Conservation (phyloP, 1,140 invertebrate species). For the Marisa cornuarietis region DNA sequence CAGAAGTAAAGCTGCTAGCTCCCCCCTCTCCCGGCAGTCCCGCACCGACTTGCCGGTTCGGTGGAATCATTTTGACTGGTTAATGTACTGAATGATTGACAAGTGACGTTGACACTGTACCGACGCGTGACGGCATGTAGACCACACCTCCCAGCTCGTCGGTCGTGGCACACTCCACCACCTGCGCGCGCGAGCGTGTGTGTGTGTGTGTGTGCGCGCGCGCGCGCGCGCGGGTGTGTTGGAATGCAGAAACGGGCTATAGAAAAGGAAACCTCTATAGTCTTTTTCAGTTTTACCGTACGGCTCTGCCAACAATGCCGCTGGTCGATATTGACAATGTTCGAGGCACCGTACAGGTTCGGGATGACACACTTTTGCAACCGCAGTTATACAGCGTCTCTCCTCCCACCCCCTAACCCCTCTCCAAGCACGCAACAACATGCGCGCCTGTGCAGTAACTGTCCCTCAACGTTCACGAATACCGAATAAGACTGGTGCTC, state of each 20-base stretch:
- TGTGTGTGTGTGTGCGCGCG: not conserved
- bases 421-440: too few relatives aligned
- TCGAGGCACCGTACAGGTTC: too few relatives aligned
- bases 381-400: too few relatives aligned
- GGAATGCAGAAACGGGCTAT: constrained; percentile 1
- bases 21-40: not conserved
- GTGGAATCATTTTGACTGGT: constrained; percentile 1
- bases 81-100: not conserved
- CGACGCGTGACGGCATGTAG: not conserved
- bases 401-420: fast-evolving
- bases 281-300: not conserved
- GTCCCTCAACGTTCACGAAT: too few relatives aligned
- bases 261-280: not conserved
- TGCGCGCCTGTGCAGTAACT: too few relatives aligned
- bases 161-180: not conserved
- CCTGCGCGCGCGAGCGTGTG: not conserved
- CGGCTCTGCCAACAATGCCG: not conserved
- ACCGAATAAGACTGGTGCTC: too few relatives aligned
- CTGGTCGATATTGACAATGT: too few relatives aligned
- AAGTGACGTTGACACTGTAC: constrained; percentile 1
- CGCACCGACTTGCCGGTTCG: not conserved
- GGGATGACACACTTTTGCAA: too few relatives aligned
- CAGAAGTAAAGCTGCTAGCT: too few relatives aligned
- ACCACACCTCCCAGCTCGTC: not conserved
- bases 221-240: not conserved